A percentile compares a stretch with the other conserved stretches of the same genome.
Conservation (phyloP, 1,140 invertebrate genomes). For the Sarcophaga bullata region DNA sequence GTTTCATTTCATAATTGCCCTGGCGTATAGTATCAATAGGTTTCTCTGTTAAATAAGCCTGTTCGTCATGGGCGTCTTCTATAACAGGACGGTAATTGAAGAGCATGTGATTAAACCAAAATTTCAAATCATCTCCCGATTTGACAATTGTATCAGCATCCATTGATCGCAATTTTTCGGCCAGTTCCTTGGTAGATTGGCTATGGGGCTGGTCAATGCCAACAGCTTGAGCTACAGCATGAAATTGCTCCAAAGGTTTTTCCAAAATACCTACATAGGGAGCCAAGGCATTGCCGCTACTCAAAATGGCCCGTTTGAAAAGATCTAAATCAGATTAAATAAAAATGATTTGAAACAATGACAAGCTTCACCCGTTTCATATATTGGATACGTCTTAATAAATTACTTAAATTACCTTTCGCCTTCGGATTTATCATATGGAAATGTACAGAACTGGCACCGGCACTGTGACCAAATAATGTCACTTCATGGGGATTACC, state of each 20-base stretch:
- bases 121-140: conserved; percentile 54
- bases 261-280: conserved; percentile 66
- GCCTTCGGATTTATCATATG: conserved; percentile 52
- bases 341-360: too few species aligned
- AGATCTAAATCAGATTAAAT: too few species aligned
- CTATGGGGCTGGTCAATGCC: conserved; percentile 46
- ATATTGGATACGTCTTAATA: too few species aligned
- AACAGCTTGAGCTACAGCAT: conserved; percentile 47
- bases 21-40: conserved; percentile 51
- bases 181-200: conserved; percentile 46
- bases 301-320: conserved; percentile 68
- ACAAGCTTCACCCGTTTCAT: too few species aligned
- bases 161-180: conserved; percentile 60
- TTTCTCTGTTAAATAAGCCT: conserved; percentile 63
- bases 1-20: conserved; percentile 54
- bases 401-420: conserved; percentile 51
- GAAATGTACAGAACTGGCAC: conserved; percentile 68
- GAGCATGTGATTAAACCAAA: conserved; percentile 57
- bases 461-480: conserved; percentile 78
- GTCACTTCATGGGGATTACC: conserved; percentile 79
- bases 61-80: conserved; percentile 50
- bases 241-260: conserved; percentile 65
- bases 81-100: conserved; percentile 59
- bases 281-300: conserved; percentile 70
- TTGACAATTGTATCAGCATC: conserved; percentile 52